Base-by-base conservation (phyloP, 2,888 invertebrate genomes). In the Creontiades dilutus region DNA sequence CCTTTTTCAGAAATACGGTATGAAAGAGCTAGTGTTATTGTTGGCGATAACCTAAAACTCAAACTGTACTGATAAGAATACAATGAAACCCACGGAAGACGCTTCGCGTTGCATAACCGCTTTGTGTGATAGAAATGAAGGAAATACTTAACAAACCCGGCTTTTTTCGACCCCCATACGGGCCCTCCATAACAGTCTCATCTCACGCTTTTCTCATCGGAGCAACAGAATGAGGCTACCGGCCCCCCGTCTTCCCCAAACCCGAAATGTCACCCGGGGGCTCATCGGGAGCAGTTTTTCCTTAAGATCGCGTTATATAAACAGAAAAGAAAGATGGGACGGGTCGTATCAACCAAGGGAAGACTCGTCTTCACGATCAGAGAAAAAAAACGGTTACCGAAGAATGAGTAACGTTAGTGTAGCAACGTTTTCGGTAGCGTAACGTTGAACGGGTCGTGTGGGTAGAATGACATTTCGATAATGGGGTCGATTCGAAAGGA, bases 131-230 rank as follows among this genome's bases (percentile, higher is more conserved):
- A 68, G 68, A 68, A 19, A 68, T 68, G 11, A 13, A 27, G 68
- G 68, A 68, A 68, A 68, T 68, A n/a, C n/a, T n/a, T n/a, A 68
- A 68, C 68, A 68, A 68, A 68, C 68, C 19, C 68, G 68, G 23
- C 27, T 68, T 68, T 68, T 61, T 68, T 68, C 19, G 23, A 12
- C 23, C 68, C 23, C 68, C 7, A 19, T 68, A n/a, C 23, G 68
- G 23, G 23, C 5, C 12, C 23, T 23, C 68, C 68, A 68, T 68
- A 68, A 68, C 68, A 68, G 23, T 19, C 61, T 61, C 61, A 61
- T 68, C 68, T 68, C 68, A 68, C 68, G 68, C 68, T 68, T 68
- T 23, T 19, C 19, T 27, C 68, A 68, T 68, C 68, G 19, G 68
- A 23, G 27, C 68, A 19, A 16, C 61, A 68, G 68, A 68, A 23